Conservation (phyloP, 2,797 vertebrate species). For the Lacerta agilis region DNA sequence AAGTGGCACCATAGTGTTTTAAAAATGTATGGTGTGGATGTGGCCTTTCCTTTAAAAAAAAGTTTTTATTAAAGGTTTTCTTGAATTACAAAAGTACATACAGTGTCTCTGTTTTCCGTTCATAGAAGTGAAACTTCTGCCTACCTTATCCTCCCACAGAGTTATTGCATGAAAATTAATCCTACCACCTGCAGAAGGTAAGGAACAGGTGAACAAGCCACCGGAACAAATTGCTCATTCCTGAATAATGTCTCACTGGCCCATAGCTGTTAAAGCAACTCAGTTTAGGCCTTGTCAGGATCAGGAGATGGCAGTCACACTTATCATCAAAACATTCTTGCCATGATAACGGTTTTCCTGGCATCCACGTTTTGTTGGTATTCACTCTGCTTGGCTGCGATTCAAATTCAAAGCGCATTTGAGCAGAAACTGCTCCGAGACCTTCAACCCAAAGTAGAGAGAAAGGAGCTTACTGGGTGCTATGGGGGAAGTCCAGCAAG, state of each 20-base stretch:
- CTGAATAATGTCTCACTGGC: conserved; percentile 1
- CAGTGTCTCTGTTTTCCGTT: no score
- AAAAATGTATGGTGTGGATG: no score
- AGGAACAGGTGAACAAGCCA: not conserved
- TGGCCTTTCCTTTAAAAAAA: no score
- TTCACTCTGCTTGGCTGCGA: not conserved
- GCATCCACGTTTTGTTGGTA: not conserved
- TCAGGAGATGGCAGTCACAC: not conserved
- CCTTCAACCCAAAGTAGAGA: not conserved
- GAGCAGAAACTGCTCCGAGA: not conserved
- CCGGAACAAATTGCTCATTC: not conserved
- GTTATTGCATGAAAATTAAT: not conserved
- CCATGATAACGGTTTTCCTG: not conserved
- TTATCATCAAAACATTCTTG: not conserved
- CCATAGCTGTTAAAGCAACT: not conserved
- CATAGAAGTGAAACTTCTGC: not conserved
- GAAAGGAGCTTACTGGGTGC: conserved; percentile 87
- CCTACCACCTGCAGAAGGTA: not conserved
- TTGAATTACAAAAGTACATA: no score
- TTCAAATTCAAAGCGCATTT: not conserved
- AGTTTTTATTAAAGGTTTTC: no score
- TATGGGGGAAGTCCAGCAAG: conserved; percentile 96
- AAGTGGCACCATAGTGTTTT: no score
- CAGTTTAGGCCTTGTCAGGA: not conserved
- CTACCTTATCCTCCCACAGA: not conserved